Evolutionary conservation across 2,113 vertebrate species (phyloP).

Genomic region (Petrocephalus microphthalmus): DNA sequence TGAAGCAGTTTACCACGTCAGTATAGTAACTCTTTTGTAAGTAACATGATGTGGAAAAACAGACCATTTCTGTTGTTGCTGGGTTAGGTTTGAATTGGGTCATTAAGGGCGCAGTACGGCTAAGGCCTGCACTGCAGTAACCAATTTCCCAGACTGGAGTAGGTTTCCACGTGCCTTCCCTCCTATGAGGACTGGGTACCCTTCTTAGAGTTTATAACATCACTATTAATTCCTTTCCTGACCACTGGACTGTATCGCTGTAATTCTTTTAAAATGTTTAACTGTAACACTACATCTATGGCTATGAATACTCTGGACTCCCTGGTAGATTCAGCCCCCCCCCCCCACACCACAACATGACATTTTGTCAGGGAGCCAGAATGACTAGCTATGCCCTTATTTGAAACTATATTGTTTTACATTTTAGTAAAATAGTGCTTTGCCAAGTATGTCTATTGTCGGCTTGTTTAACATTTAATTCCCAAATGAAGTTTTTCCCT

Average conservation of each 20-base stretch:
- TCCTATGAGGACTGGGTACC: background rate
- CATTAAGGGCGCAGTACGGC: background rate
- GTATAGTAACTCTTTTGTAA: too few species aligned
- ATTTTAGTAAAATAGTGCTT: background rate
- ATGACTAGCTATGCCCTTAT: background rate
- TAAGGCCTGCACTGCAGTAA: background rate
- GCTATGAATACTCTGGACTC: background rate
- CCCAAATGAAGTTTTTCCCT: background rate
- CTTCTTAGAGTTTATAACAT: background rate
- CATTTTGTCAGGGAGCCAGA: background rate
- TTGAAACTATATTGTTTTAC: background rate
- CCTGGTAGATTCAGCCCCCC: background rate
- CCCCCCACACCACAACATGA: background rate
- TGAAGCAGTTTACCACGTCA: too few species aligned
- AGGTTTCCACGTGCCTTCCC: background rate
- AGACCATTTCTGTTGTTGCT: too few species aligned
- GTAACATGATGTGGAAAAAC: too few species aligned
- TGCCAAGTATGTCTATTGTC: background rate
- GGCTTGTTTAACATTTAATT: background rate
- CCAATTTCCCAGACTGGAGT: background rate
- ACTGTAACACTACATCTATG: background rate
- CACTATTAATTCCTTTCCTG: background rate
- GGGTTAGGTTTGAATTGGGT: too few species aligned
- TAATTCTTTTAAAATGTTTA: background rate
- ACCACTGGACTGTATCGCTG: background rate